Evolutionary conservation across 2,113 vertebrate genomes (phyloP).

Genomic region (Cygnus atratus): DNA sequence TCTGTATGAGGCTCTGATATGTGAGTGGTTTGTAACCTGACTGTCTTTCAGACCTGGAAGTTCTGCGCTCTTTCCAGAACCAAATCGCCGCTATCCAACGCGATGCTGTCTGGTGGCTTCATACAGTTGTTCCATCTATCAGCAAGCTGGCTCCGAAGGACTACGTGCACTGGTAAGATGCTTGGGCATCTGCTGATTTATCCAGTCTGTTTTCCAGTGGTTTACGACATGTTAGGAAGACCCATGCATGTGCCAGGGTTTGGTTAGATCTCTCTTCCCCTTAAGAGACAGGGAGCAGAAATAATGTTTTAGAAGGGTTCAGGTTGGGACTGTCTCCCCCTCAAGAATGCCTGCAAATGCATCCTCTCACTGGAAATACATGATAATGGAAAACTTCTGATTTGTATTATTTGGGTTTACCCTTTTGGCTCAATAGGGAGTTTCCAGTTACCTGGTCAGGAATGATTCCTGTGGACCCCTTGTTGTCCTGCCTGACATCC

Average conservation of each 20-base stretch:
- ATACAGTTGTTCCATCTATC: conserved; percentile 94
- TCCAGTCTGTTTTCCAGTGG: not conserved
- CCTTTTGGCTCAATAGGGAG: not conserved
- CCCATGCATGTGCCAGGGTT: accelerated
- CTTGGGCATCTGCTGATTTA: not conserved
- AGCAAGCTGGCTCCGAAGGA: conserved; percentile 94
- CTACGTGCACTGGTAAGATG: conserved; percentile 92
- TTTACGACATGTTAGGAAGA: not conserved
- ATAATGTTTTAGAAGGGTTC: not conserved
- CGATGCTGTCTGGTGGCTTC: conserved; percentile 98
- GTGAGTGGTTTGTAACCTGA: not conserved
- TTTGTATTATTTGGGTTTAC: not conserved
- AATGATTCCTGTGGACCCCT: not conserved
- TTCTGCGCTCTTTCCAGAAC: conserved; percentile 93
- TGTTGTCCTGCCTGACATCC: accelerated
- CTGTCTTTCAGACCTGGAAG: conserved; percentile 86
- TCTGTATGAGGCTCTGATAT: not conserved
- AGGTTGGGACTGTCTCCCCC: not conserved
- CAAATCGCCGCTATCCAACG: conserved; percentile 96
- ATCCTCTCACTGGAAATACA: not conserved
- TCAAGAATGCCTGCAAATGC: not conserved
- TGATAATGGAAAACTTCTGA: not conserved
- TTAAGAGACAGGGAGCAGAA: not conserved
- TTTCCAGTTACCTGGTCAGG: not conserved
- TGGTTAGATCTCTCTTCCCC: not conserved